These are phyloP conservation scores for Rhagologus leucostigma DNA, from an alignment of 2,113 vertebrate species.

Conservation along the genomic window DNA sequence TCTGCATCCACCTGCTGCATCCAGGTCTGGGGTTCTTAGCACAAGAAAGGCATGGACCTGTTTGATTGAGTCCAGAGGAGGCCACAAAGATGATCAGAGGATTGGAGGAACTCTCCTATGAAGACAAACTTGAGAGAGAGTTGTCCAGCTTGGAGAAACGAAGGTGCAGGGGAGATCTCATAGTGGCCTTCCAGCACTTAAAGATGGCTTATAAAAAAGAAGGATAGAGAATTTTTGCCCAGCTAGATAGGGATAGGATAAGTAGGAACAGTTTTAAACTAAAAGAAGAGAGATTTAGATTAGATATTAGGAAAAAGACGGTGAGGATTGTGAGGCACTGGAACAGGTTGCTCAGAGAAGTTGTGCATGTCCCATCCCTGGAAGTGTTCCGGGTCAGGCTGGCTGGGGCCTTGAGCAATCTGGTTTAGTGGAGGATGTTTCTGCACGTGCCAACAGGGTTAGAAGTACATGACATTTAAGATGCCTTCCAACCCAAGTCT, in stretches of 20 bases:
- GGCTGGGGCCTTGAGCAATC: neutral
- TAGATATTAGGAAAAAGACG: too few species aligned
- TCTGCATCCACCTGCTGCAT: neutral
- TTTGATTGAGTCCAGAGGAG: neutral
- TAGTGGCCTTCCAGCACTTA: neutral
- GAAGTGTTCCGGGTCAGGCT: too few species aligned
- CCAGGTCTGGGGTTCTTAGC: neutral
- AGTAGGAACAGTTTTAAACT: neutral
- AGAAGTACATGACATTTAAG: neutral
- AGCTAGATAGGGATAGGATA: neutral
- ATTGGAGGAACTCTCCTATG: neutral
- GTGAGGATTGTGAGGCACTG: neutral
- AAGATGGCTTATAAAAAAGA: neutral
- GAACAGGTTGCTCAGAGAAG: neutral
- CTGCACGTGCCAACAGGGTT: neutral
- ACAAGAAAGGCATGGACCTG: neutral
- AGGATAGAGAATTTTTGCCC: neutral
- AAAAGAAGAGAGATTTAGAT: neutral
- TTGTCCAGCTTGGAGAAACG: neutral
- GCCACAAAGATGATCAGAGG: neutral
- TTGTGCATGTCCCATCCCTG: neutral
- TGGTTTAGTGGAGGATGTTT: neutral
- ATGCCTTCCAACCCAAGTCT: neutral
- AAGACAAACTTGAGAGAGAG: neutral
- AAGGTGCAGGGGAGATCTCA: neutral